Evolutionary conservation across 2,888 invertebrate genomes (phyloP).

Genomic region (Rhamphomyia laevipes): DNA sequence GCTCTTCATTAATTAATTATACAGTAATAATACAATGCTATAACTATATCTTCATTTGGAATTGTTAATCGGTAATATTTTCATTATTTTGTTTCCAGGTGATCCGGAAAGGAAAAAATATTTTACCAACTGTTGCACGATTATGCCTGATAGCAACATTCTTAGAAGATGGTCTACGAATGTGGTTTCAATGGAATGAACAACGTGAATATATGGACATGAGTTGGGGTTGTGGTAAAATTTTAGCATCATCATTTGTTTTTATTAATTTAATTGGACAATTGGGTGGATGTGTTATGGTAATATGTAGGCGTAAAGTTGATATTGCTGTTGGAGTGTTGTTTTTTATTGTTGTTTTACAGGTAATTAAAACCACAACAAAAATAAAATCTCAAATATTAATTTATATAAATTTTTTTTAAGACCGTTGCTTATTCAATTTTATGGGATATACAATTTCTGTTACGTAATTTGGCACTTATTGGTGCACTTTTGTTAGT

Average conservation of each 20-base stretch:
- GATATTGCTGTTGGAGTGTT: conserved; percentile 82
- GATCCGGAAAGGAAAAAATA: conserved; percentile 79
- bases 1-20: no score
- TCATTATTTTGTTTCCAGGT: conserved; percentile 52
- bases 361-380: conserved; percentile 46
- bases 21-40: neutral
- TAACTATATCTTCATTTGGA: neutral
- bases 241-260: conserved; percentile 90
- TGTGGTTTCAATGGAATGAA: conserved; percentile 99
- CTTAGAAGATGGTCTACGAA: conserved; percentile 95
- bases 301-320: conserved; percentile 83
- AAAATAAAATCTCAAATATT: neutral
- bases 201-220: conserved; percentile 96
- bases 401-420: conserved; percentile 27
- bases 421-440: conserved; percentile 95
- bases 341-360: conserved; percentile 91
- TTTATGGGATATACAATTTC: conserved; percentile 95
- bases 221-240: conserved; percentile 92
- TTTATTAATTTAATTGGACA: conserved; percentile 92
- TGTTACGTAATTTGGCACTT: conserved; percentile 90
- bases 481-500: conserved; percentile 94
- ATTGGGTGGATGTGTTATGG: conserved; percentile 92
- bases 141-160: conserved; percentile 97
- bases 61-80: neutral
- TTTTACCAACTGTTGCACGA: conserved; percentile 90